A percentile compares a stretch with the other conserved stretches of the same genome.
These are phyloP conservation scores for Drosophila helvetica DNA, from an alignment of 2,888 invertebrate species.

Conservation along the genomic window DNA sequence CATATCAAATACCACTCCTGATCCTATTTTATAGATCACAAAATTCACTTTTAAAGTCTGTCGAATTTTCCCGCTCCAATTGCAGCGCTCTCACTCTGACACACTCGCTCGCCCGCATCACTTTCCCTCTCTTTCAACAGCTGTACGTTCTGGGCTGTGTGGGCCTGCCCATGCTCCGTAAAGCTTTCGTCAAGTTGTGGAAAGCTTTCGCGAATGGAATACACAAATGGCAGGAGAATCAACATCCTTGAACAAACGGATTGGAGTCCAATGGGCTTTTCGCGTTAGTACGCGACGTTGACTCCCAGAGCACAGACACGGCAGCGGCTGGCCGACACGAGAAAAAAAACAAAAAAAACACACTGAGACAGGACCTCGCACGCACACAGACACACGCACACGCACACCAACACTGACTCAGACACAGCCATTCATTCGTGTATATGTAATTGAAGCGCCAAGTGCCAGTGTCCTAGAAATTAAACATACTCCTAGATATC, in stretches of 20 bases:
- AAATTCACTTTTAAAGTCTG: not conserved
- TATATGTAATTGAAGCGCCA: constrained; percentile 64
- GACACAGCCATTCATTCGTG: constrained; percentile 22
- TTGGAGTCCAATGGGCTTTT: constrained; percentile 62
- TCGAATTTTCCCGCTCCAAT: constrained; percentile 24
- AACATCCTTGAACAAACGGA: constrained; percentile 73
- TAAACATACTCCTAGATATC: constrained; percentile 32
- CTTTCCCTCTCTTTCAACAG: constrained; percentile 68
- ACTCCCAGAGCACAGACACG: constrained; percentile 72
- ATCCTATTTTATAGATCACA: not conserved
- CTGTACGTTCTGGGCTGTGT: constrained; percentile 41
- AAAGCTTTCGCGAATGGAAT: constrained; percentile 62
- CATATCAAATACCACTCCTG: not conserved
- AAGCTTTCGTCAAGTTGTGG: constrained; percentile 65
- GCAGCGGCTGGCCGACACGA: constrained; percentile 45
- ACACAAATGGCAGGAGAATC: constrained; percentile 55
- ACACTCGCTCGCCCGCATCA: constrained; percentile 5
- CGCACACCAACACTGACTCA: constrained; percentile 12
- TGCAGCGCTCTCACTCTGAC: not conserved
- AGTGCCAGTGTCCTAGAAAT: constrained; percentile 60
- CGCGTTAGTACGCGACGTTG: constrained; percentile 77
- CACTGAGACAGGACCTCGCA: constrained; percentile 28
- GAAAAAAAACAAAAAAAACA: constrained; percentile 25
- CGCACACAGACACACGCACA: constrained; percentile 35
- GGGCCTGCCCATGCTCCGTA: not conserved